phyloP scores from a whole-genome alignment of 2,888 invertebrate genomes.

The Xestobium rufovillosum region DNA sequence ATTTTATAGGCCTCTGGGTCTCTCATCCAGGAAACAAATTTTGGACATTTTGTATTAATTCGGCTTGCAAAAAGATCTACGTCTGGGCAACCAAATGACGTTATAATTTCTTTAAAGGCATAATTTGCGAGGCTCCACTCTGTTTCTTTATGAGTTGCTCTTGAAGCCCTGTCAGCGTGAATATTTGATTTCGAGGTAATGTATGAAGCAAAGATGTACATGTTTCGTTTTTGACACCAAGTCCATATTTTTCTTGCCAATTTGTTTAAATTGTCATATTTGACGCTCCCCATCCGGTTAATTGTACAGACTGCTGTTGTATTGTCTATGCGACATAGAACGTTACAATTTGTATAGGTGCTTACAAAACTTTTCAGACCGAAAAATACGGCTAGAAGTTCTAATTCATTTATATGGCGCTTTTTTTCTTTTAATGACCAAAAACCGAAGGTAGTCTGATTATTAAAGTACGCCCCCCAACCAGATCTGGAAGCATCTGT shows the following conservation, averaged over 20 bases:
- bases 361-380: conserved; percentile 20
- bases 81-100: conserved; percentile 17
- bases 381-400: too few relatives aligned
- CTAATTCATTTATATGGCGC: conserved; percentile 20
- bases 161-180: conserved; percentile 25
- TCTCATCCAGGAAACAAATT: conserved; percentile 26
- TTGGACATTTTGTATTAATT: conserved; percentile 25
- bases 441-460: too few relatives aligned
- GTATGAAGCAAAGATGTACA: conserved; percentile 22
- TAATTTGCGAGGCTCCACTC: conserved; percentile 15
- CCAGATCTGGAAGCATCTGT: too few relatives aligned
- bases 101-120: conserved; percentile 12
- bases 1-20: conserved; percentile 22
- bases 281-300: conserved; percentile 22
- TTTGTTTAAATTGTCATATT: conserved; percentile 15
- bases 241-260: conserved; percentile 24
- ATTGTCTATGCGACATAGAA: conserved; percentile 23
- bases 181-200: conserved; percentile 18
- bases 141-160: conserved; percentile 16
- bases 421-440: too few relatives aligned
- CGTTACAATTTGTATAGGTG: conserved; percentile 14
- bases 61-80: conserved; percentile 26
- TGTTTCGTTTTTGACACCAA: conserved; percentile 19
- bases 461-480: too few relatives aligned
- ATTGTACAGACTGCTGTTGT: conserved; percentile 23